phyloP scores from a whole-genome alignment of 2,113 vertebrate genomes.

The Trochalopteron elliotii region DNA sequence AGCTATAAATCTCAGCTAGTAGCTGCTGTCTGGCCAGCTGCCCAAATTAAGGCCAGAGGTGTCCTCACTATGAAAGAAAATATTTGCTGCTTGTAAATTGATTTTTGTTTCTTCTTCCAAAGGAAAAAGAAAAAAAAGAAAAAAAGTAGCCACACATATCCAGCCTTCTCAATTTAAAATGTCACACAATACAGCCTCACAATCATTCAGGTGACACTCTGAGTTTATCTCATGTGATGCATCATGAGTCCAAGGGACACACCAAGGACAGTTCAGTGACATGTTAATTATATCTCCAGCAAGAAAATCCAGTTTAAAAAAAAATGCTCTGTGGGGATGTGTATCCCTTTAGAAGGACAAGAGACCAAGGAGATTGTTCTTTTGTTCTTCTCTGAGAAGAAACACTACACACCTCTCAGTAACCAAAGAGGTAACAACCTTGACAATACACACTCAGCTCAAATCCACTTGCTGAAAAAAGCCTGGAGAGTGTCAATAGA shows the following conservation, averaged over 20 bases:
- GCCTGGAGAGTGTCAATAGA: not conserved
- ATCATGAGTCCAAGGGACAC: slow-evolving; percentile 6
- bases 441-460: not conserved
- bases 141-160: not conserved
- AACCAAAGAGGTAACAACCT: not conserved
- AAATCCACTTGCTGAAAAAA: not conserved
- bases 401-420: not conserved
- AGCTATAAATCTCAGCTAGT: slow-evolving; percentile 52
- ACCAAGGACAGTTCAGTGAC: slow-evolving; percentile 43
- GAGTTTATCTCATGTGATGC: not conserved
- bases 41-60: slow-evolving; percentile 61
- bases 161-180: slow-evolving; percentile 57
- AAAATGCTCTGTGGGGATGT: not conserved
- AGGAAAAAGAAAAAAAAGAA: not conserved
- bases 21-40: slow-evolving; percentile 51
- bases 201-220: slow-evolving; percentile 34
- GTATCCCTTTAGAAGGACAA: not conserved
- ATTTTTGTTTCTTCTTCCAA: slow-evolving; percentile 57
- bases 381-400: not conserved
- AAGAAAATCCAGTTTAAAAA: slow-evolving; percentile 22
- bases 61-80: slow-evolving; percentile 51
- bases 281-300: slow-evolving; percentile 32
- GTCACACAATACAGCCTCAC: slow-evolving; percentile 25
- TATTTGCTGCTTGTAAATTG: slow-evolving; percentile 62
- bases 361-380: not conserved